Percentiles rank a stretch among this genome's conserved stretches.
These are phyloP conservation scores for Pollenia labialis DNA, from an alignment of 2,888 invertebrate species.

Conservation along the genomic window DNA sequence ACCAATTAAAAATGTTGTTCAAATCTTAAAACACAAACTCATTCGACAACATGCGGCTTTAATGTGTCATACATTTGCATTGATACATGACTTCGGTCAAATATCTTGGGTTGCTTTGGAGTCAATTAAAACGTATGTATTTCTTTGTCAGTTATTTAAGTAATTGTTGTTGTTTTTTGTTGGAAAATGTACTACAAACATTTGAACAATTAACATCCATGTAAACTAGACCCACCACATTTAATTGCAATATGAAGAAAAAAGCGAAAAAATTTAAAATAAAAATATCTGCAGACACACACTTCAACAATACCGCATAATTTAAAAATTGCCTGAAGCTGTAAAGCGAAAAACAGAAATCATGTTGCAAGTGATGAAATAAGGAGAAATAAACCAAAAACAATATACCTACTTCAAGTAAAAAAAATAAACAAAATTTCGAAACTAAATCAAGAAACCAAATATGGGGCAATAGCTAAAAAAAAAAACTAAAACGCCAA, in stretches of 20 bases:
- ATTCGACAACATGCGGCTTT: not conserved
- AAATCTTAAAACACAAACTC: slow-evolving; percentile 10
- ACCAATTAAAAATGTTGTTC: slow-evolving; percentile 8
- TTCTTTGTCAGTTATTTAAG: slow-evolving; percentile 40
- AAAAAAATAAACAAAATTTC: slow-evolving; percentile 59
- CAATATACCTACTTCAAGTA: not conserved
- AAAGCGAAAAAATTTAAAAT: not conserved
- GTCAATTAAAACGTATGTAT: slow-evolving; percentile 40
- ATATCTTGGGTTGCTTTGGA: slow-evolving; percentile 16
- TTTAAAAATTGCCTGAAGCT: slow-evolving; percentile 62
- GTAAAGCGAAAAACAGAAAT: slow-evolving; percentile 29
- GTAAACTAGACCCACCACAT: slow-evolving; percentile 72
- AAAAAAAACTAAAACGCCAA: slow-evolving; percentile 8
- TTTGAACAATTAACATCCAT: slow-evolving; percentile 70
- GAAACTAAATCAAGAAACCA: slow-evolving; percentile 70
- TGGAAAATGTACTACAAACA: slow-evolving; percentile 57
- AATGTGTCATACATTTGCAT: slow-evolving; percentile 29
- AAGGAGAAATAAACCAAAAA: slow-evolving; percentile 35
- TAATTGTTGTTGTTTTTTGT: slow-evolving; percentile 18
- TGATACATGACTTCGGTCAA: slow-evolving; percentile 24
- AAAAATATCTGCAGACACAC: slow-evolving; percentile 41
- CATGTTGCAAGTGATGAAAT: slow-evolving; percentile 65
- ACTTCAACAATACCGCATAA: slow-evolving; percentile 61
- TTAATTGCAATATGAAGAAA: slow-evolving; percentile 40
- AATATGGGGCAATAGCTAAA: slow-evolving; percentile 69